Evolutionary conservation across 1,140 invertebrate genomes (phyloP), one percentile per base, ranked within the genome.

Genomic region (Meteorus sp.): DNA sequence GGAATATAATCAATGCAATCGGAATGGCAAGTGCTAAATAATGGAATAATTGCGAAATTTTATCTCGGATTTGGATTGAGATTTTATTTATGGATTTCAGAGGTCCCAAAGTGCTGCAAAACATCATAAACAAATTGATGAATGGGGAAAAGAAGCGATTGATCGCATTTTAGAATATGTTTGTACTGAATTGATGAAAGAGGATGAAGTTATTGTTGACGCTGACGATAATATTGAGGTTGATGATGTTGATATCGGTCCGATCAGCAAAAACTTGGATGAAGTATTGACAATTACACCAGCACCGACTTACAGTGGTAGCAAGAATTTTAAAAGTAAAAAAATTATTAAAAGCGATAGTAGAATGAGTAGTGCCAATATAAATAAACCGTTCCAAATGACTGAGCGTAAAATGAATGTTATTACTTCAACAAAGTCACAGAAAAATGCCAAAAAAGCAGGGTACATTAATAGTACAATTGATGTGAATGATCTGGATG

Each of bases 121-220:
- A 0, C 54, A 64, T 23, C 47, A 62, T 7, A 41, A 63, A 60
- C 56, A 59, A 57, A 54, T 65, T 0, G 64, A 57, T 27, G 67
- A 67, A 55, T 52, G 56, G 1, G 41, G 69, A 20, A 67, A 77
- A 54, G 64, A 74, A 20, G 64, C 78, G 41, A 54, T 76, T 20
- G 65, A 77, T 51, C 52, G 69, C 43, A 58, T 80, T 19, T 47
- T 72, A 17, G 71, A 77, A 27, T 68, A 71, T 45, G 56, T 78
- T 45, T 69, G 64, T 33, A 64, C 66, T 2, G 59, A 76, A 57
- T 27, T 79, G 1, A 48, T 52, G 8, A 52, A 59, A 44, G 27
- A 39, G 4, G 35, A 39, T 9, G 53, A 56, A n/a, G n/a, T n/a
- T n/a, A n/a, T n/a, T n/a, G n/a, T n/a, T 29, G 22, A 31, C 0